phyloP scores from a whole-genome alignment of 2,888 invertebrate species.

The Andrena bicolor region DNA sequence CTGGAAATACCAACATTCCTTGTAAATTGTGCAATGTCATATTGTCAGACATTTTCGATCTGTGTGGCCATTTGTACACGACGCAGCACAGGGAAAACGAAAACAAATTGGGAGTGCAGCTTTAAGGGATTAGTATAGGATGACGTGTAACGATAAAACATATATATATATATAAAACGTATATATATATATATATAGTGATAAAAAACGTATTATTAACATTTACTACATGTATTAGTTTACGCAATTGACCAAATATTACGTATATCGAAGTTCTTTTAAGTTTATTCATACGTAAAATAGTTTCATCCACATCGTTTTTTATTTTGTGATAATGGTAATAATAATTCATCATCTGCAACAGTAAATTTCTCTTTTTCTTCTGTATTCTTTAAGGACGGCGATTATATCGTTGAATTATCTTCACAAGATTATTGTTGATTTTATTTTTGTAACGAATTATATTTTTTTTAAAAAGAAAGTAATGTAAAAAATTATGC shows the following conservation, averaged over 20 bases:
- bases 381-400: not conserved
- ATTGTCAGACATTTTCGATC: constrained; percentile 84
- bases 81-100: constrained; percentile 85
- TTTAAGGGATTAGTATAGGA: constrained; percentile 11
- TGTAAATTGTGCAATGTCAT: constrained; percentile 86
- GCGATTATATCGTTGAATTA: not conserved
- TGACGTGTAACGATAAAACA: not conserved
- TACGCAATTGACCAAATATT: not conserved
- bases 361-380: not conserved
- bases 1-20: constrained; percentile 66
- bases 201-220: not conserved
- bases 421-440: not conserved
- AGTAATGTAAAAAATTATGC: constrained; percentile 12
- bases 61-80: constrained; percentile 86
- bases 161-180: not conserved
- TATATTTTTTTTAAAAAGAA: constrained; percentile 18
- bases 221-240: not conserved
- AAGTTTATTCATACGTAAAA: constrained; percentile 2
- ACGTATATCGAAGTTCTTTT: not conserved
- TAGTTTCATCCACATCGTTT: not conserved
- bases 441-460: not conserved
- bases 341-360: not conserved
- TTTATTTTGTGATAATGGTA: constrained; percentile 1
- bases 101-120: constrained; percentile 78
- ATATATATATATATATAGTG: not conserved